Conservation (phyloP, 2,113 vertebrate species). For the Scomber colias region DNA sequence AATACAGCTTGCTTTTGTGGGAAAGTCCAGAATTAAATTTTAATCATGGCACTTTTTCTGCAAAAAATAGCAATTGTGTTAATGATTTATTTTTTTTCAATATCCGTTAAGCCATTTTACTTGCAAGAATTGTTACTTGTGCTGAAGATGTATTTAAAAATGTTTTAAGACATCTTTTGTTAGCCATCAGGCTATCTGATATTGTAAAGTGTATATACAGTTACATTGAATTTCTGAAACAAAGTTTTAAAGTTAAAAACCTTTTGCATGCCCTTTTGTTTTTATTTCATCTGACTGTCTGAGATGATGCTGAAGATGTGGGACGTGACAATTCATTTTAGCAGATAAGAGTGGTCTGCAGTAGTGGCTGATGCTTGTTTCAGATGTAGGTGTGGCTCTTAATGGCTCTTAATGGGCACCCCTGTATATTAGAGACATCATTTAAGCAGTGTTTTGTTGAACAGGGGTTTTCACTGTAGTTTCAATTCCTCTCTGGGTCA, state of each 20-base stretch:
- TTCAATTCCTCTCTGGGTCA: too few species aligned
- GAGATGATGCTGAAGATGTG: not conserved
- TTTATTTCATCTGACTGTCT: conserved; percentile 62
- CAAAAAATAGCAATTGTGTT: conserved; percentile 84
- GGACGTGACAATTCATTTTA: not conserved
- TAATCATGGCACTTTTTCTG: conserved; percentile 93
- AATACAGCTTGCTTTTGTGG: conserved; percentile 93
- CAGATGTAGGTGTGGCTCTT: not conserved
- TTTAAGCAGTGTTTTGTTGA: too few species aligned
- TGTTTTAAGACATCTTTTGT: conserved; percentile 93
- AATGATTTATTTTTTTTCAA: conserved; percentile 42
- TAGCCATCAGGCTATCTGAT: conserved; percentile 89
- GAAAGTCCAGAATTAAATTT: conserved; percentile 92
- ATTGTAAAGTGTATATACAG: conserved; percentile 97
- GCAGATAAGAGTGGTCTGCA: too few species aligned
- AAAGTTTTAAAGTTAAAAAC: conserved; percentile 83
- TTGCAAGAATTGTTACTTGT: conserved; percentile 92
- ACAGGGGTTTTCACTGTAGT: too few species aligned
- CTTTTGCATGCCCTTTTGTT: conserved; percentile 61
- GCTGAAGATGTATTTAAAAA: conserved; percentile 94
- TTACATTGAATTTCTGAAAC: conserved; percentile 89
- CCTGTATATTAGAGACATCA: not conserved
- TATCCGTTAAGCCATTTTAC: conserved; percentile 90
- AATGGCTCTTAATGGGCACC: too few species aligned
- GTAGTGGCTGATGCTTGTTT: not conserved